These are phyloP conservation scores for Stigmatopora nigra DNA, from an alignment of 2,113 vertebrate species.

Conservation along the genomic window DNA sequence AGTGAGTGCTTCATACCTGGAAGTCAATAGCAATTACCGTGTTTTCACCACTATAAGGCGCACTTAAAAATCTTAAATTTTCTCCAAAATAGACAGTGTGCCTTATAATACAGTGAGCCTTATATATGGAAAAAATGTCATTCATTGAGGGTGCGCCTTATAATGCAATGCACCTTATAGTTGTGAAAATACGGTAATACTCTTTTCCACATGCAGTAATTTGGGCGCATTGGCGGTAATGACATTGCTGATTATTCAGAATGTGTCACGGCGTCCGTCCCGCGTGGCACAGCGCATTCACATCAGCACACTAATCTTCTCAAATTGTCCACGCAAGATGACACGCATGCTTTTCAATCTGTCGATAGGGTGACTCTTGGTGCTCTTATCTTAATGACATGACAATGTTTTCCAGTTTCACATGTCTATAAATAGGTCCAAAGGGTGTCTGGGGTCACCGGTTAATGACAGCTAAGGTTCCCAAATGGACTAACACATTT, in stretches of 20 bases:
- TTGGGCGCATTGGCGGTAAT: slow-evolving; percentile 17
- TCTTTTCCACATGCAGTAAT: background rate
- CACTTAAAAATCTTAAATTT: no score
- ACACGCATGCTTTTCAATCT: slow-evolving; percentile 20
- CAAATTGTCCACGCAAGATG: slow-evolving; percentile 17
- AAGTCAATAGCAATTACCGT: no score
- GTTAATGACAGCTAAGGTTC: no score
- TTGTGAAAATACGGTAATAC: no score
- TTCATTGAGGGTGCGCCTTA: no score
- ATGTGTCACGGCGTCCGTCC: slow-evolving; percentile 8
- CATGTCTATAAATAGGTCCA: slow-evolving; percentile 60
- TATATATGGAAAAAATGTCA: no score
- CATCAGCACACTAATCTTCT: slow-evolving; percentile 29
- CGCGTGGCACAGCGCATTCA: slow-evolving; percentile 6
- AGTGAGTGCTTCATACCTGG: no score
- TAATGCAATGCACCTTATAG: no score
- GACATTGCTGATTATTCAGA: slow-evolving; percentile 26
- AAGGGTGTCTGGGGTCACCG: slow-evolving; percentile 57
- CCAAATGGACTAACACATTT: no score
- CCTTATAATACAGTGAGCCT: no score
- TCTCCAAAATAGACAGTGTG: no score
- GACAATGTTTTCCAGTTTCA: slow-evolving; percentile 16
- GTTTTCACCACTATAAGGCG: no score
- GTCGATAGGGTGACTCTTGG: slow-evolving; percentile 7
- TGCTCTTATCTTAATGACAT: slow-evolving; percentile 39